These are phyloP conservation scores for Tragulus kanchil DNA, from an alignment of 2,113 vertebrate genomes.

Conservation along the genomic window DNA sequence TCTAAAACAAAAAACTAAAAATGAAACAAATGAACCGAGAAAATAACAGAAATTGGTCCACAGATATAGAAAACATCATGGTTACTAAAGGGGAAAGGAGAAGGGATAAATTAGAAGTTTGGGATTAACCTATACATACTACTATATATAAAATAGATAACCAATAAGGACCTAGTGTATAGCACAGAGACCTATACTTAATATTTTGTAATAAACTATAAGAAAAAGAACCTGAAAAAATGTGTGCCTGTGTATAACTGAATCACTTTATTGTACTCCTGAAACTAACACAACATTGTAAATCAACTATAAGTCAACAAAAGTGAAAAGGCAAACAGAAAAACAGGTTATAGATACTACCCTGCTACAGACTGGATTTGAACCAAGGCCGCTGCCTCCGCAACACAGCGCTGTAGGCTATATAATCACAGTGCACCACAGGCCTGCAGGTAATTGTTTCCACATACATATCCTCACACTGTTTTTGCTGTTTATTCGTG, in stretches of 20 bases:
- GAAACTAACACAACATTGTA: neutral
- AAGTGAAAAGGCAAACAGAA: neutral
- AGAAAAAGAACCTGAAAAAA: neutral
- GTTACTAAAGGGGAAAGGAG: neutral
- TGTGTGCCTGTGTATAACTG: neutral
- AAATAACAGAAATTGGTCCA: neutral
- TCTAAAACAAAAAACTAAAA: neutral
- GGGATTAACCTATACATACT: neutral
- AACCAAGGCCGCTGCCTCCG: neutral
- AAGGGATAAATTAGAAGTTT: neutral
- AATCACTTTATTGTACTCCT: neutral
- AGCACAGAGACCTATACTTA: neutral
- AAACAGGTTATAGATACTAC: neutral
- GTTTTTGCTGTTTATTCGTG: neutral
- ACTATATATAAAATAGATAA: neutral
- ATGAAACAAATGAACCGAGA: neutral
- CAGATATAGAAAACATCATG: neutral
- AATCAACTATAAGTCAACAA: neutral
- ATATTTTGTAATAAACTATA: neutral
- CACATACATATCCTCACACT: neutral
- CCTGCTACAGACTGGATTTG: neutral
- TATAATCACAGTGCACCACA: neutral
- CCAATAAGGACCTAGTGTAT: neutral
- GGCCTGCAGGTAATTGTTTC: neutral
- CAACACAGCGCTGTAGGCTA: neutral